Base-by-base conservation (phyloP, 1,140 invertebrate species). In the Drosophila ercepeae region DNA sequence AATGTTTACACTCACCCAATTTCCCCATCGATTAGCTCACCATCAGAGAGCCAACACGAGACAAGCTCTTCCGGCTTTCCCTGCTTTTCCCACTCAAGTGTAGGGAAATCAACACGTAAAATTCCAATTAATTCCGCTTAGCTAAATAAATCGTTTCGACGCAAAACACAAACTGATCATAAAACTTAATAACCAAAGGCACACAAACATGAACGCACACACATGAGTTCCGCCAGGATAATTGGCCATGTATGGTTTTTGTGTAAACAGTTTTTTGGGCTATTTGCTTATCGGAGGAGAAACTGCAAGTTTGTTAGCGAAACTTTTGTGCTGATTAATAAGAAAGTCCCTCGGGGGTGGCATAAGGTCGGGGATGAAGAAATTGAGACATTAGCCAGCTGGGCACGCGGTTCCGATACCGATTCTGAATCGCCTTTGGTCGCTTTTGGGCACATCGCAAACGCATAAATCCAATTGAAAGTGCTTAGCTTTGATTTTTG, bases 391-490 rank as follows among this genome's bases (percentile, higher is more conserved):
- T 86, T 81, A 76, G 36, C 68, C 81, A 88, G 82, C 76, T 68
- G 67, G 27, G 51, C 53, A 70, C 60, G 55, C 61, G 70, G 52
- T 25, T 34, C 48, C 39, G 51, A 42, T 5, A 9, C 51, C 32
- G 32, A 71, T 70, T 41, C 48, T 1, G 36, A 57, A 42, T 68
- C 45, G 9, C 29, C 29, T n/a, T n/a, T n/a, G n/a, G 9, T 2
- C 9, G 4, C 9, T 46, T 44, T 57, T 32, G 36, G 70, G 68
- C 86, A 88, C 86, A 86, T 86, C 83, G 77, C 68, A 89, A 89
- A 89, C 84, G 76, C 81, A 89, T 89, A 89, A 89, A 89, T 89
- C 86, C 81, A 89, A 89, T 89, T 89, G 77, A 75, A 82, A 82
- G 82, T 81, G 81, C 77, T 89, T 88, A 86, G 82, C 81, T 89